These are phyloP conservation scores for Radopholus similis DNA, from an alignment of 1,140 invertebrate species.

Conservation along the genomic window DNA sequence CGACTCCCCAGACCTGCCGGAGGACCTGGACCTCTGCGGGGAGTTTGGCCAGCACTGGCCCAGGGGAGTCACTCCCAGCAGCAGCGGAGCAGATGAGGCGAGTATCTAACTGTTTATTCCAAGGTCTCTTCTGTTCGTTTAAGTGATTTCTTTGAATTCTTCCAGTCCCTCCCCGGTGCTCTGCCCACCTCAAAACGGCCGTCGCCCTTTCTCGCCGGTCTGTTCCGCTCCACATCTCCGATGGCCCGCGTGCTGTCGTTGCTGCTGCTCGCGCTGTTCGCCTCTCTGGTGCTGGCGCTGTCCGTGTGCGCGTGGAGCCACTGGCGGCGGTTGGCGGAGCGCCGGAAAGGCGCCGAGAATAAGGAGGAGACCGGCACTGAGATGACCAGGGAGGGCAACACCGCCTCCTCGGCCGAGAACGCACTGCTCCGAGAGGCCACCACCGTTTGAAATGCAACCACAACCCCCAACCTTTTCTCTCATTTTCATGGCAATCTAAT, in stretches of 20 bases:
- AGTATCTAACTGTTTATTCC: neutral
- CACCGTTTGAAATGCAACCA: no score
- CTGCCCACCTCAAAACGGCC: neutral
- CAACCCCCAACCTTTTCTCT: no score
- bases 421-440: no score
- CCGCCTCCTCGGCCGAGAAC: no score
- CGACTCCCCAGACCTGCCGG: no score
- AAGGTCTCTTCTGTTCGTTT: neutral
- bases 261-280: slow-evolving; percentile 1
- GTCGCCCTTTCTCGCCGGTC: neutral
- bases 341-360: neutral
- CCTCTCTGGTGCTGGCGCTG: neutral
- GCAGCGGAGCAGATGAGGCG: neutral
- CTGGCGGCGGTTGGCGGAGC: neutral
- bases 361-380: neutral
- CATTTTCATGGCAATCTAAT: no score
- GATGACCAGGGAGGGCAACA: neutral
- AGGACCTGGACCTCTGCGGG: no score
- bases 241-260: neutral
- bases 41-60: no score
- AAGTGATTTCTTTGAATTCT: neutral
- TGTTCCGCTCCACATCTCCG: slow-evolving; percentile 3
- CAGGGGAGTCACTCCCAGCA: no score
- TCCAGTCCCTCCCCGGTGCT: neutral
- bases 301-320: neutral